Base-by-base conservation (phyloP, 2,113 vertebrate genomes). In the Zootoca vivipara region DNA sequence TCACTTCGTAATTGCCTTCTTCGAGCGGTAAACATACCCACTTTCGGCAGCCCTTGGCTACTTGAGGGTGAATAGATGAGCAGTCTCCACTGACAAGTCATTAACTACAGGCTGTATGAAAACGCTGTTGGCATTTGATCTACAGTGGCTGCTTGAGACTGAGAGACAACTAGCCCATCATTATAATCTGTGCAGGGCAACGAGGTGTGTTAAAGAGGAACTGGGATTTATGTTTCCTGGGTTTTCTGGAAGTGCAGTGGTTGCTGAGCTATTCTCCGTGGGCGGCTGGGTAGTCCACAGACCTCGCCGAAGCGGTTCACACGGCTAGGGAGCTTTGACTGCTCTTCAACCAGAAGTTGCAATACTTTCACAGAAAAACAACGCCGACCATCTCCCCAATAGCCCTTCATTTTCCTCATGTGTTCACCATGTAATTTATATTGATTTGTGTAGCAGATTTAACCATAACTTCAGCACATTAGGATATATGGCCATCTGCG, bases 351-450 rank as follows among this genome's bases (percentile, higher is more conserved):
- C 12, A 83, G 42, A 30, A 22, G n/a, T 69, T 65, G 22, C 65
- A 40, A 77, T 83, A 28, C 28, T 82, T 38, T 56, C 62, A 56
- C 52, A 28, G 56, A 28, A 42, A 16, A 78, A 38, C 33, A 35
- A 16, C 35, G 30, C 3, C 24, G 35, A 28, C 12, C 16, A 15
- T 75, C 24, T 82, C 70, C 35, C 52, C 22, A 81, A 87, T 7
- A 40, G 10, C 5, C 35, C 42, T 73, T 70, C 26, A 33, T 52
- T 65, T 86, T 33, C 10, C 7, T 78, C 28, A 28, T 1, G 2
- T 30, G 30, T 85, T 86, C 28, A 67, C 62, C 35, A 52, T 74
- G 81, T 67, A 88, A 88, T 83, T 83, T 88, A 83, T 78, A 83
- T 67, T 56, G 62, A 38, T 65, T 78, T 70, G 8, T 83, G 62